Evolutionary conservation across 1,140 invertebrate species (phyloP).

Genomic region (Ctenoplectra terminalis): DNA sequence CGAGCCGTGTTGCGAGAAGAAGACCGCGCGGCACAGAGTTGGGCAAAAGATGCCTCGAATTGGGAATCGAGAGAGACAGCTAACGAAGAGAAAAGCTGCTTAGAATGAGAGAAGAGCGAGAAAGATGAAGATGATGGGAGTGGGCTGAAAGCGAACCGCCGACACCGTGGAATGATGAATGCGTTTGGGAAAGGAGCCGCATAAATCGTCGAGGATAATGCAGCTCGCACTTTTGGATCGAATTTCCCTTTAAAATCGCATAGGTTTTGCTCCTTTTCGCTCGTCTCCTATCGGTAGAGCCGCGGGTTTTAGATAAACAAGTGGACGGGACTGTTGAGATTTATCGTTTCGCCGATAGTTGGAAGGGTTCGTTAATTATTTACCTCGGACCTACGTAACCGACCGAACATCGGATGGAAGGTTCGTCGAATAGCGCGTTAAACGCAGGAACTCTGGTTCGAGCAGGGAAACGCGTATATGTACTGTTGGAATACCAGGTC

Average conservation of each 20-base stretch:
- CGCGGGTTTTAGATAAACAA: slow-evolving; percentile 23
- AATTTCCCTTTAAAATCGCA: slow-evolving; percentile 55
- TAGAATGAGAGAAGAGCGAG: slow-evolving; percentile 2
- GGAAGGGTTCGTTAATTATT: slow-evolving; percentile 10
- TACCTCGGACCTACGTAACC: too few species aligned
- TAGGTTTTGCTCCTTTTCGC: slow-evolving; percentile 38
- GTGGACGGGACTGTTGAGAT: neutral
- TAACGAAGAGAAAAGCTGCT: neutral
- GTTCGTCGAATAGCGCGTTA: neutral
- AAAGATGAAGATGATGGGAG: slow-evolving; percentile 34
- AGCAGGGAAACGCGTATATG: too few species aligned
- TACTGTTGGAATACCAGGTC: neutral
- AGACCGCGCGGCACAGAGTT: slow-evolving; percentile 44
- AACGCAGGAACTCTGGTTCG: neutral
- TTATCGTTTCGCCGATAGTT: slow-evolving; percentile 33
- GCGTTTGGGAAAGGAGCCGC: slow-evolving; percentile 71
- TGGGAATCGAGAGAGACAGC: neutral
- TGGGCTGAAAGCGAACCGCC: slow-evolving; percentile 66
- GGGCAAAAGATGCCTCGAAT: slow-evolving; percentile 31
- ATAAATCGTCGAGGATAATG: slow-evolving; percentile 68
- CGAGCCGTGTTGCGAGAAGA: slow-evolving; percentile 38
- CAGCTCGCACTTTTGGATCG: slow-evolving; percentile 48
- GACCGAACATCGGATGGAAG: too few species aligned
- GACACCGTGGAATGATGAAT: slow-evolving; percentile 74
- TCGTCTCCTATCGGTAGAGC: slow-evolving; percentile 2